Conservation (phyloP, 2,113 vertebrate species). For the Xyrauchen texanus region DNA sequence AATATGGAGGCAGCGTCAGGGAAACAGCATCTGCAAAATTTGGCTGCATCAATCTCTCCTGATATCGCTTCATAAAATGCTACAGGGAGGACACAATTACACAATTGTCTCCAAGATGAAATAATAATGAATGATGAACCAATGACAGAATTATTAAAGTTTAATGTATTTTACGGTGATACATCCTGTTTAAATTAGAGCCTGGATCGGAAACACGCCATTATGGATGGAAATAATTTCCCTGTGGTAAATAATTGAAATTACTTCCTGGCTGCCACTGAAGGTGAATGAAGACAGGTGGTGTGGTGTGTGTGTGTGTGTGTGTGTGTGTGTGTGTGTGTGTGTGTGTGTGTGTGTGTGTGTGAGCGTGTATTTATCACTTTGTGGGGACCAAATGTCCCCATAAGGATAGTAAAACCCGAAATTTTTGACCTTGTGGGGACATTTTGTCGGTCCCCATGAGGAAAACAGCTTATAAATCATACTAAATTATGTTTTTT, state of each 20-base stretch:
- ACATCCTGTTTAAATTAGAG: conserved; percentile 57
- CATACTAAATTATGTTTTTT: too few species aligned
- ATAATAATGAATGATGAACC: conserved; percentile 45
- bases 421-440: too few species aligned
- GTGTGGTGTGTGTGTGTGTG: not conserved
- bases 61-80: conserved; percentile 41
- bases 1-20: conserved; percentile 40
- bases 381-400: too few species aligned
- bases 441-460: too few species aligned
- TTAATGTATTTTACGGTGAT: conserved; percentile 52
- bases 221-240: conserved; percentile 53
- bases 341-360: too few species aligned
- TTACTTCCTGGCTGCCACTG: conserved; percentile 4
- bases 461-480: too few species aligned
- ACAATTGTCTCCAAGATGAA: conserved; percentile 39
- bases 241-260: conserved; percentile 47
- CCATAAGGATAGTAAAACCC: too few species aligned
- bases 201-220: conserved; percentile 46
- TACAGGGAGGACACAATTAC: conserved; percentile 56
- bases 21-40: conserved; percentile 40
- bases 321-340: too few species aligned
- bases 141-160: conserved; percentile 54
- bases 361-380: too few species aligned
- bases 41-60: conserved; percentile 39
- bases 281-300: conserved; percentile 17